These are phyloP conservation scores for Colletes collaris DNA, from an alignment of 2,888 invertebrate genomes.

Conservation along the genomic window DNA sequence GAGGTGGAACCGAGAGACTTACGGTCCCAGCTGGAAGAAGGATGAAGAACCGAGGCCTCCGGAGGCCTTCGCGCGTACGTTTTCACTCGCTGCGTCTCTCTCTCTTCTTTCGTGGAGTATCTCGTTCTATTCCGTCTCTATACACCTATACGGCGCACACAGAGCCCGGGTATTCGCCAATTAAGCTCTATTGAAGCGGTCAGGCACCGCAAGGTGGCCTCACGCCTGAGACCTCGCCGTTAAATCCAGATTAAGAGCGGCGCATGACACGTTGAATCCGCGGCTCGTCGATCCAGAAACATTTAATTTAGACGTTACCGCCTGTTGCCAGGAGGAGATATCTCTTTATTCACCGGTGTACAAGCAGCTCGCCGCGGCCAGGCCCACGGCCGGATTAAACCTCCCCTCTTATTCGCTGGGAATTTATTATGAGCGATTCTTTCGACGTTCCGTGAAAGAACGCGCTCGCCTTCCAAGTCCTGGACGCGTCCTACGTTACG, in stretches of 20 bases:
- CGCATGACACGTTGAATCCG: conserved; percentile 73
- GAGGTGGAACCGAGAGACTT: conserved; percentile 45
- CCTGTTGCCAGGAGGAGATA: conserved; percentile 71
- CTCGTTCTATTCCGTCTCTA: conserved; percentile 54
- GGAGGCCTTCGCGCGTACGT: conserved; percentile 56
- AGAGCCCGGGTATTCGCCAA: conserved; percentile 73
- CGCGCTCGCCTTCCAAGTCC: too few relatives aligned
- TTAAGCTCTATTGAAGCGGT: conserved; percentile 74
- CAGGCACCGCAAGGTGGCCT: conserved; percentile 68
- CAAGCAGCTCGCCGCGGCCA: conserved; percentile 37
- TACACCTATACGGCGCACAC: conserved; percentile 48
- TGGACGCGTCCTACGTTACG: too few relatives aligned
- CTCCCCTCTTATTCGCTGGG: conserved; percentile 24
- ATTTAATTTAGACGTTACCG: conserved; percentile 79
- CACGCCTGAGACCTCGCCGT: conserved; percentile 69
- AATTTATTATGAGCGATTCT: conserved; percentile 49
- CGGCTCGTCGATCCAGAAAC: conserved; percentile 77
- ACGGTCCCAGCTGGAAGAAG: conserved; percentile 25
- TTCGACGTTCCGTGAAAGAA: not conserved
- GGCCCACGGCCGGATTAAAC: conserved; percentile 61
- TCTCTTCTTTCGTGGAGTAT: not conserved
- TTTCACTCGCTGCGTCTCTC: conserved; percentile 35
- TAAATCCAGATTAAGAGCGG: conserved; percentile 78
- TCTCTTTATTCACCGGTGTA: conserved; percentile 68
- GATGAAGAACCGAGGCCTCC: conserved; percentile 52